Base-by-base conservation (phyloP, 2,797 vertebrate genomes). In the Onychomys arenicola region DNA sequence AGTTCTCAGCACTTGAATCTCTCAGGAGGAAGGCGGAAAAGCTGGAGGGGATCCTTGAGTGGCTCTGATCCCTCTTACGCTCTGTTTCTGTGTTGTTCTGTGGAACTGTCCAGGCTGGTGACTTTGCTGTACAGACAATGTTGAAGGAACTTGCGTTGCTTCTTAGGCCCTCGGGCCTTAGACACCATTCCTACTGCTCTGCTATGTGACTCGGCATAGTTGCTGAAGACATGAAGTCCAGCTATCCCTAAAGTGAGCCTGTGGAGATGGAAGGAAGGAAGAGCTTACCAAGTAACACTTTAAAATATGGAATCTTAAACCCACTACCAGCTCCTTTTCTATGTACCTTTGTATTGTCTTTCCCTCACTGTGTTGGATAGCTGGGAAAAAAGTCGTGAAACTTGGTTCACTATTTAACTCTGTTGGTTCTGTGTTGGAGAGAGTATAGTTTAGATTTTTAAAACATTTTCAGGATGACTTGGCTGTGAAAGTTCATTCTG, bases 401-500 rank as follows among this genome's bases (percentile, higher is more conserved):
- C 14, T 59, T 67, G 69, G 2, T 57, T 95, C 89, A 43, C 32
- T 76, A 10, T 67, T 75, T 19, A 52, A 11, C 55, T 52, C 32
- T 4, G 1, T 85, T 90, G 77, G n/a, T 67, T 96, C 91, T 83
- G 0, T 67, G 29, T 75, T 93, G 71, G 59, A 59, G 55, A 73
- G 67, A 77, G 73, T 80, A 32, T 29, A 27, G 83, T 77, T 89
- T 85, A 95, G 84, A 32, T 91, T 91, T 83, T 83, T 40, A 29
- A 52, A 4, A 55, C 83, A 14, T 84, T 93, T 95, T 76, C 2
- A 46, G 32, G 52, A 19, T 92, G 81, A 32, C 1, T 37, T 85
- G 73, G 3, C 23, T 89, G 46, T n/a, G 59, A 43, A 80, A 90
- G 52, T 96, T 94, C 59, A 59, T 63, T 92, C 93, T 88, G 83